Evolutionary conservation across 2,888 invertebrate genomes (phyloP).

Genomic region (Aquatica leii): DNA sequence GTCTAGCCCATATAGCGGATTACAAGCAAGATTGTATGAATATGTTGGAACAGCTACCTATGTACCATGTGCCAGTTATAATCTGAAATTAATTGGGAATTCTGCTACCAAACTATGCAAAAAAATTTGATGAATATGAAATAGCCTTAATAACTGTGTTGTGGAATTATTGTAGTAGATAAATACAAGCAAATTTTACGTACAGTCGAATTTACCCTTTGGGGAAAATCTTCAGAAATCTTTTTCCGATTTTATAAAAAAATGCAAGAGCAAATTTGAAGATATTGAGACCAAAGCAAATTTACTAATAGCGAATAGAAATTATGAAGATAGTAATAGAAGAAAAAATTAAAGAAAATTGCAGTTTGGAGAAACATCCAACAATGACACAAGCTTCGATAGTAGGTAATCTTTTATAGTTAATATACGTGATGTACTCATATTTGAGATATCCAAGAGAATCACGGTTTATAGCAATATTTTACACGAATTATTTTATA

Average conservation of each 20-base stretch:
- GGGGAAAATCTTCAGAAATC: too few relatives aligned
- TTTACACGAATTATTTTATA: conserved; percentile 1
- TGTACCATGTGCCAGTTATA: conserved; percentile 10
- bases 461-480: conserved; percentile 7
- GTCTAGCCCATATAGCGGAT: background rate
- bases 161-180: too few relatives aligned
- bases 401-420: background rate
- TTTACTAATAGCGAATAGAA: conserved; percentile 6
- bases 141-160: too few relatives aligned
- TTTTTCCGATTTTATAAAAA: background rate
- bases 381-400: background rate
- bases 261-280: conserved; percentile 8
- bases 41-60: conserved; percentile 2
- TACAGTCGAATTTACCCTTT: too few relatives aligned
- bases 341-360: conserved; percentile 9
- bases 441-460: conserved; percentile 6
- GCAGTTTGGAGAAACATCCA: conserved; percentile 4
- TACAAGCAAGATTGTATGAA: background rate
- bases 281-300: conserved; percentile 13
- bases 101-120: conserved; percentile 13
- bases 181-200: too few relatives aligned
- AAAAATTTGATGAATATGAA: too few relatives aligned
- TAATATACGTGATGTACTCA: background rate
- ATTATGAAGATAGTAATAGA: background rate
- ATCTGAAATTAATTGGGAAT: conserved; percentile 15